phyloP scores from a whole-genome alignment of 2,797 vertebrate species.

The Rhinoraja longicauda region DNA sequence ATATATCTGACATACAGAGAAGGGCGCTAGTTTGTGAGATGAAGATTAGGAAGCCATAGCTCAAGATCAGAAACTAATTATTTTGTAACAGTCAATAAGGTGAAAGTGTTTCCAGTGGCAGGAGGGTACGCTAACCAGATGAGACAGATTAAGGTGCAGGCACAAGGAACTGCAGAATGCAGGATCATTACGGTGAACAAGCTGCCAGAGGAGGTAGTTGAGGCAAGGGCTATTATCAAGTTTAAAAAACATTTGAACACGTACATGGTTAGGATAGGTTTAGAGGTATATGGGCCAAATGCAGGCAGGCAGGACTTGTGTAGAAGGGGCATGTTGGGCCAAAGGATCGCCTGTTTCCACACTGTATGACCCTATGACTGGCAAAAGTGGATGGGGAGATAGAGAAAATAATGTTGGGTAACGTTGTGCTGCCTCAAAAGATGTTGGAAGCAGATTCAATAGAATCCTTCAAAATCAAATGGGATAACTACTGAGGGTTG shows the following conservation, averaged over 20 bases:
- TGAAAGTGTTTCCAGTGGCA: neutral
- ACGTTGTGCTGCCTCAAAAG: neutral
- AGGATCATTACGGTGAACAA: too few species aligned
- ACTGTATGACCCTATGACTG: neutral
- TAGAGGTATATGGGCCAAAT: too few species aligned
- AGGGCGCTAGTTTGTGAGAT: neutral
- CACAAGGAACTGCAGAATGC: too few species aligned
- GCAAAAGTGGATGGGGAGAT: neutral
- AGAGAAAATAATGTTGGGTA: neutral
- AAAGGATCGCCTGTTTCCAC: too few species aligned
- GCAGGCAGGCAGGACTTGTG: too few species aligned
- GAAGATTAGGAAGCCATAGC: neutral
- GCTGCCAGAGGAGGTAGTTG: too few species aligned
- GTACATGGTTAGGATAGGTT: too few species aligned
- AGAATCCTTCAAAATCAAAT: neutral
- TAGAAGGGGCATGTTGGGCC: too few species aligned
- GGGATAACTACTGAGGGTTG: neutral
- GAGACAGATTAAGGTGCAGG: neutral
- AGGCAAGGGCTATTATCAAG: too few species aligned
- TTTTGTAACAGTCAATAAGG: neutral
- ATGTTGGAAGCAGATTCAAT: neutral
- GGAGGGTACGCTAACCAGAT: neutral
- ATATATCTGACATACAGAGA: neutral
- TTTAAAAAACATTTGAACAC: too few species aligned
- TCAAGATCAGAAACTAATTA: neutral